phyloP scores from a whole-genome alignment of 2,888 invertebrate species.

The Protodeltote pygarga region DNA sequence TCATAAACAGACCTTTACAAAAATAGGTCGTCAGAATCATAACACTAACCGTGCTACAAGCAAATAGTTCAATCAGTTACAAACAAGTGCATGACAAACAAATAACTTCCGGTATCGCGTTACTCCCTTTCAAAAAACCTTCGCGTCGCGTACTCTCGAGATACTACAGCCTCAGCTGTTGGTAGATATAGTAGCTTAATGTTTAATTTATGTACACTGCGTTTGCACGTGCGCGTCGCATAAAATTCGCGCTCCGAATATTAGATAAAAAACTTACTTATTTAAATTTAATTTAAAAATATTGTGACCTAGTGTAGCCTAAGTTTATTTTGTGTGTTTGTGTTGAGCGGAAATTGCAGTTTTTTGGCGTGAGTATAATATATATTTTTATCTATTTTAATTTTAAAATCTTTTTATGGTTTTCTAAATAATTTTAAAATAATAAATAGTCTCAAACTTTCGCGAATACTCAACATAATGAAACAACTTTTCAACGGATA shows the following conservation, averaged over 20 bases:
- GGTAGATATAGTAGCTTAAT: slow-evolving; percentile 36
- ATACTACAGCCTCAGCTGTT: slow-evolving; percentile 21
- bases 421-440: too few relatives aligned
- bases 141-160: slow-evolving; percentile 16
- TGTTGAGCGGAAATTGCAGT: slow-evolving; percentile 1
- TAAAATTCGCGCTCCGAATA: slow-evolving; percentile 32
- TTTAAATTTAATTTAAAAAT: slow-evolving; percentile 1
- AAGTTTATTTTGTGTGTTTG: slow-evolving; percentile 1
- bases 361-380: slow-evolving; percentile 21
- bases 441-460: too few relatives aligned
- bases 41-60: too few relatives aligned
- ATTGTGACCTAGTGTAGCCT: slow-evolving; percentile 6
- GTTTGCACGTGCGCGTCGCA: slow-evolving; percentile 41
- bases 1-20: too few relatives aligned
- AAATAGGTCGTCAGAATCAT: too few relatives aligned
- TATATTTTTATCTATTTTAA: neutral
- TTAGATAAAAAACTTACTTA: slow-evolving; percentile 2
- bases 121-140: slow-evolving; percentile 45
- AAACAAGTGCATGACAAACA: slow-evolving; percentile 1
- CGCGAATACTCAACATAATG: too few relatives aligned
- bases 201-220: slow-evolving; percentile 48
- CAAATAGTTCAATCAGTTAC: too few relatives aligned
- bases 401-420: too few relatives aligned
- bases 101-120: slow-evolving; percentile 7
- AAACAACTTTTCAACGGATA: too few relatives aligned